Percentiles rank a stretch among this genome's conserved stretches.
These are phyloP conservation scores for Drosophila engyochracea DNA, from an alignment of 2,888 invertebrate genomes.

Conservation along the genomic window DNA sequence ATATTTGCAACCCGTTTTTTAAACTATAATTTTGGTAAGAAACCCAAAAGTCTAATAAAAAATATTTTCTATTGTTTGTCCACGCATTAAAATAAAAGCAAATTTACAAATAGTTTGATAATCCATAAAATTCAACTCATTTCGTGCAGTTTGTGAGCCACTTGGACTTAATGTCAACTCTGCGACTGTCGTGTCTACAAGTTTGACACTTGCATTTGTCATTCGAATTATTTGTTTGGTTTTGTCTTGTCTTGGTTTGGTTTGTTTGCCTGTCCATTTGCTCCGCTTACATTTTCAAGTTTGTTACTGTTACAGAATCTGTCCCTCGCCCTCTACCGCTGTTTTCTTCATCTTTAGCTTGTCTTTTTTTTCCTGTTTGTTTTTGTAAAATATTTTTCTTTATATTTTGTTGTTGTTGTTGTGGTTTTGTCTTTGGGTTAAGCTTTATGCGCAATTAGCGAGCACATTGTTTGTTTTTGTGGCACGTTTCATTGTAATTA, in stretches of 20 bases:
- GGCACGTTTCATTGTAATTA: conserved; percentile 77
- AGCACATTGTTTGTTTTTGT: conserved; percentile 72
- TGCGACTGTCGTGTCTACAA: conserved; percentile 42
- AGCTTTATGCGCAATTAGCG: conserved; percentile 75
- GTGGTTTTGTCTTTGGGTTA: conserved; percentile 40
- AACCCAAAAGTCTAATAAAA: neutral
- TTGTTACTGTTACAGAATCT: conserved; percentile 62
- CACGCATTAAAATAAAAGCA: neutral
- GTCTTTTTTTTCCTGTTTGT: conserved; percentile 40
- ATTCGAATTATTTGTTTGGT: conserved; percentile 63
- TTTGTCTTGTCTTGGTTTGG: conserved; percentile 44
- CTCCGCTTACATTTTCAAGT: conserved; percentile 60
- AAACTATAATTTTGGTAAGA: neutral
- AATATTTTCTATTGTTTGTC: neutral
- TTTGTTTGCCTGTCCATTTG: conserved; percentile 70
- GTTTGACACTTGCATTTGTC: conserved; percentile 78
- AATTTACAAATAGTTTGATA: conserved; percentile 18
- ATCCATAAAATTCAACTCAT: conserved; percentile 17
- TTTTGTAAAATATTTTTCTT: conserved; percentile 24
- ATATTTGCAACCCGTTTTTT: neutral
- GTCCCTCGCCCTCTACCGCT: neutral
- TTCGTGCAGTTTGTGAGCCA: conserved; percentile 48
- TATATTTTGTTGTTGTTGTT: neutral
- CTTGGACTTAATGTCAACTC: conserved; percentile 63
- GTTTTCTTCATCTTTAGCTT: conserved; percentile 21